Evolutionary conservation across 2,888 invertebrate species (phyloP).

Genomic region (Sinopyrophorus schimmeli): DNA sequence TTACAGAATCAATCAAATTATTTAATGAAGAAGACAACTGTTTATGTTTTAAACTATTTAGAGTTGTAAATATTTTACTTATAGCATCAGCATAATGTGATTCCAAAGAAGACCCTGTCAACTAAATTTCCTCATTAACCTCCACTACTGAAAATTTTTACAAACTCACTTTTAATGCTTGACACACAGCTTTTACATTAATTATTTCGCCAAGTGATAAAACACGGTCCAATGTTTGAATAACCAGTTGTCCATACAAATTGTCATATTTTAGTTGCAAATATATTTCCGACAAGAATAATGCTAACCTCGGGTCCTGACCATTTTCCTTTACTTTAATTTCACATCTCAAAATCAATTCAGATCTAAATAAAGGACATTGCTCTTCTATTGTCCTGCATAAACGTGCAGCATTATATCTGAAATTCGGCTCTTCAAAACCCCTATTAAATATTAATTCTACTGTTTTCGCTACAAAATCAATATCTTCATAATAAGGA

Average conservation of each 20-base stretch:
- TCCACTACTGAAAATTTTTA: slow-evolving; percentile 10
- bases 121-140: slow-evolving; percentile 38
- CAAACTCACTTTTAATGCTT: slow-evolving; percentile 73
- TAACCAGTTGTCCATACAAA: slow-evolving; percentile 68
- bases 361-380: slow-evolving; percentile 62
- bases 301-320: slow-evolving; percentile 71
- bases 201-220: slow-evolving; percentile 68
- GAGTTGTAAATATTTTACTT: slow-evolving; percentile 45
- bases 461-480: slow-evolving; percentile 64
- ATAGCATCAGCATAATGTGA: slow-evolving; percentile 44
- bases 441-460: slow-evolving; percentile 73
- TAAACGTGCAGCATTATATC: slow-evolving; percentile 84
- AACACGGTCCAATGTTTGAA: slow-evolving; percentile 69
- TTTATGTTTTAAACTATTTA: slow-evolving; percentile 41
- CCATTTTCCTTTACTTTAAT: slow-evolving; percentile 56
- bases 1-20: slow-evolving; percentile 48
- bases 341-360: slow-evolving; percentile 60
- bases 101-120: slow-evolving; percentile 51
- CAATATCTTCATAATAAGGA: slow-evolving; percentile 66
- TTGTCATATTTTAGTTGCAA: slow-evolving; percentile 71
- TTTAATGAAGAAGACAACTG: too few relatives aligned
- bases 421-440: slow-evolving; percentile 80
- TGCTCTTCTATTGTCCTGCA: slow-evolving; percentile 75
- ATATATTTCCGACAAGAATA: slow-evolving; percentile 85
- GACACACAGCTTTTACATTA: slow-evolving; percentile 82